phyloP scores from a whole-genome alignment of 2,113 vertebrate genomes.

The Helogale parvula region DNA sequence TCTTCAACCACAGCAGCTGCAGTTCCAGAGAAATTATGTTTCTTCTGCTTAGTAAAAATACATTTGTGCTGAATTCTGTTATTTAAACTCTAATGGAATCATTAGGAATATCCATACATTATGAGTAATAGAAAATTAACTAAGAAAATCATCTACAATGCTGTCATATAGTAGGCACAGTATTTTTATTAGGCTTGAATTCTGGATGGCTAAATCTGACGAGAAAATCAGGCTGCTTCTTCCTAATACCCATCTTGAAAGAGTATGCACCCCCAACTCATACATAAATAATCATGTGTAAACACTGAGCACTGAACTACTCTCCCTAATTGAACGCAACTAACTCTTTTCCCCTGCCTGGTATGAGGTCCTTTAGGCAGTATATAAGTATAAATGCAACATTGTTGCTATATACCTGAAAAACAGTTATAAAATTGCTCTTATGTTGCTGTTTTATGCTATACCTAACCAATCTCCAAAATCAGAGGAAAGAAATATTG shows the following conservation, averaged over 20 bases:
- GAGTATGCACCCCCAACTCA: slow-evolving; percentile 69
- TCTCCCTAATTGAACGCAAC: slow-evolving; percentile 83
- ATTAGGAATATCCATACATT: slow-evolving; percentile 83
- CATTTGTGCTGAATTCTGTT: slow-evolving; percentile 86
- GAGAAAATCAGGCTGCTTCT: slow-evolving; percentile 68
- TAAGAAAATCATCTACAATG: slow-evolving; percentile 75
- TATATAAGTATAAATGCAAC: slow-evolving; percentile 79
- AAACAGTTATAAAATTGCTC: slow-evolving; percentile 66
- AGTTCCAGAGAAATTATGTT: slow-evolving; percentile 87
- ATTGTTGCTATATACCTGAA: slow-evolving; percentile 66
- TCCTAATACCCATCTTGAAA: slow-evolving; percentile 70
- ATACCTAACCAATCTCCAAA: slow-evolving; percentile 48
- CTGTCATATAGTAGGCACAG: slow-evolving; percentile 63
- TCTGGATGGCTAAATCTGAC: slow-evolving; percentile 71
- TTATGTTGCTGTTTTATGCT: slow-evolving; percentile 69
- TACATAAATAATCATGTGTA: slow-evolving; percentile 81
- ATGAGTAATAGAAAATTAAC: slow-evolving; percentile 80
- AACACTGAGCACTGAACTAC: slow-evolving; percentile 63
- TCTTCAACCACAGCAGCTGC: slow-evolving; percentile 88
- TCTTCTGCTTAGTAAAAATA: slow-evolving; percentile 84
- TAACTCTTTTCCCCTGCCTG: slow-evolving; percentile 68
- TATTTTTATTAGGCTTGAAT: slow-evolving; percentile 73
- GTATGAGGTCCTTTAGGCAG: slow-evolving; percentile 77
- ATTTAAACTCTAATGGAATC: slow-evolving; percentile 87
- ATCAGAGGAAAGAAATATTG: not conserved